Conservation (phyloP, 1,140 invertebrate genomes). For the Achatina immaculata region DNA sequence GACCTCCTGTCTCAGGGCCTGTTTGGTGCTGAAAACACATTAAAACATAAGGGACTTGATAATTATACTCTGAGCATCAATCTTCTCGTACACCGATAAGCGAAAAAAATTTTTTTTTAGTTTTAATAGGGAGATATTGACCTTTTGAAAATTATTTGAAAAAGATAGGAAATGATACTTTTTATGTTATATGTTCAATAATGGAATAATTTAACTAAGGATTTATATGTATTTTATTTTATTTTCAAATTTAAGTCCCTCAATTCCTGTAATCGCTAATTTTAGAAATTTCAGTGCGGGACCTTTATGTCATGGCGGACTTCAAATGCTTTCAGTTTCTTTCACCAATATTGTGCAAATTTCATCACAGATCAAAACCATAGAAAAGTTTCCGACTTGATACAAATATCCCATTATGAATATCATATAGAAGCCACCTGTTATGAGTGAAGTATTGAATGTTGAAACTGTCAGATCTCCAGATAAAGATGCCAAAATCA, state of each 20-base stretch:
- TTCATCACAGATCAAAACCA: background rate
- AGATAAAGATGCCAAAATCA: conserved; percentile 28
- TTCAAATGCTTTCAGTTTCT: conserved; percentile 31
- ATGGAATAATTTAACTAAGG: too few species aligned
- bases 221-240: background rate
- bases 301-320: conserved; percentile 26
- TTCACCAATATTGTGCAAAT: background rate
- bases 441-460: conserved; percentile 36
- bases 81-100: too few species aligned
- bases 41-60: too few species aligned
- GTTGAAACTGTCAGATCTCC: conserved; percentile 25
- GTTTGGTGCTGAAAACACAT: too few species aligned
- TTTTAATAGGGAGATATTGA: too few species aligned
- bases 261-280: background rate
- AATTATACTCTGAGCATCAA: too few species aligned
- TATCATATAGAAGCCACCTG: conserved; percentile 12
- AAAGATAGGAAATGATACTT: too few species aligned
- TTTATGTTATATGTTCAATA: too few species aligned
- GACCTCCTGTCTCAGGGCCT: too few species aligned
- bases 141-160: too few species aligned
- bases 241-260: background rate
- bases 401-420: conserved; percentile 16
- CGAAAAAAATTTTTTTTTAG: too few species aligned
- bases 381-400: background rate
- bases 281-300: conserved; percentile 16